Evolutionary conservation across 1,140 invertebrate genomes (phyloP).

Genomic region (Drosophila nikananu): DNA sequence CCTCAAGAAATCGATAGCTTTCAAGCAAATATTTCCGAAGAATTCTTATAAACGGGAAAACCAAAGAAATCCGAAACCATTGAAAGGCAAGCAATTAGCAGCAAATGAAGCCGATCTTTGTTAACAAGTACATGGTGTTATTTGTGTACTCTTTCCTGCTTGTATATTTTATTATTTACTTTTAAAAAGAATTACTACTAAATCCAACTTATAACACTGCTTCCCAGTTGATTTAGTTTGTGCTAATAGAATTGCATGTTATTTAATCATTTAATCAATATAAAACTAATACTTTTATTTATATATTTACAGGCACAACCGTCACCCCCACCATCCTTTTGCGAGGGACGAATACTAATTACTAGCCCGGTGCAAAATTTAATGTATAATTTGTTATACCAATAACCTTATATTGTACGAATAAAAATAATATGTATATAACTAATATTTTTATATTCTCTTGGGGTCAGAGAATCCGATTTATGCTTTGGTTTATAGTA

Average conservation of each 20-base stretch:
- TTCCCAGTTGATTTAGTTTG: not conserved
- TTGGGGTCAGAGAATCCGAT: not conserved
- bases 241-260: not conserved
- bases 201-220: not conserved
- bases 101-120: not conserved
- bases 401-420: constrained; percentile 27
- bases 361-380: constrained; percentile 3
- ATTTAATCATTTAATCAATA: not conserved
- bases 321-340: constrained; percentile 35
- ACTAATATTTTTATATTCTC: not conserved
- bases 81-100: constrained; percentile 6
- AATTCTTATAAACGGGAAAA: constrained; percentile 17
- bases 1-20: too few relatives aligned
- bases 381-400: constrained; percentile 25
- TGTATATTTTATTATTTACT: constrained; percentile 3
- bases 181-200: not conserved
- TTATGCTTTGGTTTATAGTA: too few relatives aligned
- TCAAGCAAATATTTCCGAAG: constrained; percentile 2
- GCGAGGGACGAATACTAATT: constrained; percentile 36
- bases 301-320: constrained; percentile 13
- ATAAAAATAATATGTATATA: constrained; percentile 20
- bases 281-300: not conserved
- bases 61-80: constrained; percentile 8
- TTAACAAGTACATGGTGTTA: constrained; percentile 18
- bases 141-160: constrained; percentile 4